These are phyloP conservation scores for Pandemis heparana DNA, from an alignment of 2,888 invertebrate species.

Conservation along the genomic window DNA sequence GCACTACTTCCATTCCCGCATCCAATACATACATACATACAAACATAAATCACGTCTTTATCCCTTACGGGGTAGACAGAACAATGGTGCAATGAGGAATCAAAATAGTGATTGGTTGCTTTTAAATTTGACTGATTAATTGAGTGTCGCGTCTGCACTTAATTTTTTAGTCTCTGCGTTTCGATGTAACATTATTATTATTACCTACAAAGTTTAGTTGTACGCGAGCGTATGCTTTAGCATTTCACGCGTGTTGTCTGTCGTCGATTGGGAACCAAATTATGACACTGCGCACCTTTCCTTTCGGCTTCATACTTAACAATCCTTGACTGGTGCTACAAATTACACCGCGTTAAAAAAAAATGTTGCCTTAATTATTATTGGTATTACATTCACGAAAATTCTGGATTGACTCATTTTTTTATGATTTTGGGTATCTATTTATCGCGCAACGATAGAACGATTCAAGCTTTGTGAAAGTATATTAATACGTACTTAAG, in stretches of 20 bases:
- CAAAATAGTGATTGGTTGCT: too few relatives aligned
- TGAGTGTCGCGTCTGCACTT: slow-evolving; percentile 44
- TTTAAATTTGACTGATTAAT: too few relatives aligned
- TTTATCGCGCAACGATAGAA: too few relatives aligned
- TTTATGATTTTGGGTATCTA: too few relatives aligned
- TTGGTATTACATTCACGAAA: too few relatives aligned
- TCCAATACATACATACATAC: not conserved
- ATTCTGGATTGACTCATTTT: too few relatives aligned
- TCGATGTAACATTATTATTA: slow-evolving; percentile 18
- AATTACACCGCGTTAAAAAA: not conserved
- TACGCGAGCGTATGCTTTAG: slow-evolving; percentile 20
- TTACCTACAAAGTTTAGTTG: slow-evolving; percentile 11
- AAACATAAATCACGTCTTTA: not conserved
- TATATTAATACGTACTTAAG: too few relatives aligned
- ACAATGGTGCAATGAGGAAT: too few relatives aligned
- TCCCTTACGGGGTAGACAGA: too few relatives aligned
- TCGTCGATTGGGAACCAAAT: slow-evolving; percentile 29
- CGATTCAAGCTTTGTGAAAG: too few relatives aligned
- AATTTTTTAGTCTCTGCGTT: slow-evolving; percentile 40
- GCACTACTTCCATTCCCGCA: not conserved
- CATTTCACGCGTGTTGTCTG: slow-evolving; percentile 33
- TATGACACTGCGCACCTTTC: slow-evolving; percentile 34
- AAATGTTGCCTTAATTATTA: too few relatives aligned
- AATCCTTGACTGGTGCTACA: not conserved
- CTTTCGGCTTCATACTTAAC: not conserved